These are phyloP conservation scores for Neotoma lepida DNA, from an alignment of 2,113 vertebrate species.

Conservation along the genomic window DNA sequence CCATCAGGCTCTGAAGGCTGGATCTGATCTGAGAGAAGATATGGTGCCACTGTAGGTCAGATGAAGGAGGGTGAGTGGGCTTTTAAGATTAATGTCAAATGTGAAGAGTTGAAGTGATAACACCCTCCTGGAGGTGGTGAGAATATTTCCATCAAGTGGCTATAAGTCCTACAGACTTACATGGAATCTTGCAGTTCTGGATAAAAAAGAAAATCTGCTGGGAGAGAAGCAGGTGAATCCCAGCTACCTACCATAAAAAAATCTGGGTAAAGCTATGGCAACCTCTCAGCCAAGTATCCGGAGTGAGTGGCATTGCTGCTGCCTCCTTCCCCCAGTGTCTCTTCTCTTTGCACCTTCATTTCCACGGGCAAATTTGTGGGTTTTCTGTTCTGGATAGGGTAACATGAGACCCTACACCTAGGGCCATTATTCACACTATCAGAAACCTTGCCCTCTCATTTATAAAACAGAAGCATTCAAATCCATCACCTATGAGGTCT, in stretches of 20 bases:
- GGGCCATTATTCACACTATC: conserved; percentile 34
- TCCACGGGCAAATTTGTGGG: background rate
- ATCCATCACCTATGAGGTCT: conserved; percentile 41
- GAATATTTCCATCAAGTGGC: background rate
- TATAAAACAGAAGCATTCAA: conserved; percentile 52
- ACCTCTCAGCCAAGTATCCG: background rate
- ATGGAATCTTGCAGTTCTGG: background rate
- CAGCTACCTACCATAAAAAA: background rate
- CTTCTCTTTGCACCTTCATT: background rate
- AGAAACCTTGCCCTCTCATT: conserved; percentile 36
- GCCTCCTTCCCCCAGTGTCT: background rate
- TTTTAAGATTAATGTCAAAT: background rate
- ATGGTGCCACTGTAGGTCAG: background rate
- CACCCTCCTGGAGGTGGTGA: background rate
- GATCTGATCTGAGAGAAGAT: background rate
- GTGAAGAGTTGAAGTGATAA: background rate
- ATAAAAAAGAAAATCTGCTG: background rate
- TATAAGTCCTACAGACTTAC: background rate
- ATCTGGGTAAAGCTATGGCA: background rate
- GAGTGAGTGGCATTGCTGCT: background rate
- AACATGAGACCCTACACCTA: background rate
- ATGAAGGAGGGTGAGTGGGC: background rate
- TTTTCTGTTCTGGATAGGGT: background rate
- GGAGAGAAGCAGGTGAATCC: background rate
- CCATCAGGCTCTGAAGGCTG: background rate